Conservation (phyloP, 2,113 vertebrate genomes). For the Neopipo cinnamomea region DNA sequence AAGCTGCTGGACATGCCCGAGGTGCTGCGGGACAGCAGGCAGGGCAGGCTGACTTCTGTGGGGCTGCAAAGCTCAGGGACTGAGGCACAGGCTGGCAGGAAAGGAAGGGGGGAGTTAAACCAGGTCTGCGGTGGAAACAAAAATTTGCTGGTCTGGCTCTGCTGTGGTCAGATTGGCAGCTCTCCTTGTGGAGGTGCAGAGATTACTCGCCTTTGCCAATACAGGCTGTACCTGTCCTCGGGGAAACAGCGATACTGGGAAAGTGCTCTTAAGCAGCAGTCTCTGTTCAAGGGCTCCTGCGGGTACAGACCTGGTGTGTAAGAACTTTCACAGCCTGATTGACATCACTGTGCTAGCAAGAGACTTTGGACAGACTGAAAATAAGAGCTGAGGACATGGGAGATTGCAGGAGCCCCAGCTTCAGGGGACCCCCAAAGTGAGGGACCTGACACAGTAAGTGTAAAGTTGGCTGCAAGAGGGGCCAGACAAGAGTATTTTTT, state of each 20-base stretch:
- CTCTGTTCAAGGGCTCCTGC: not conserved
- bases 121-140: not conserved
- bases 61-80: not conserved
- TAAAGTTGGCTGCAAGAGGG: not conserved
- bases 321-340: not conserved
- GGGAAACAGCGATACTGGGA: not conserved
- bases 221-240: not conserved
- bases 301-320: not conserved
- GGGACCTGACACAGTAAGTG: fast-evolving
- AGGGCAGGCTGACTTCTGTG: not conserved
- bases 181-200: not conserved
- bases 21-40: not conserved
- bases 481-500: not conserved
- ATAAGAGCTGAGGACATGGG: not conserved
- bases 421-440: not conserved
- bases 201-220: not conserved
- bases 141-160: not conserved
- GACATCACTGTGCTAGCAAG: not conserved
- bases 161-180: not conserved
- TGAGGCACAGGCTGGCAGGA: not conserved
- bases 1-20: not conserved
- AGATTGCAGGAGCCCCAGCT: not conserved
- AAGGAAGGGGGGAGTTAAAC: not conserved
- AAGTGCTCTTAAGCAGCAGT: not conserved
- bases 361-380: not conserved